Percentiles rank a stretch among this genome's conserved stretches.
Conservation (phyloP, 2,797 vertebrate genomes). For the Lagocephalus sceleratus region DNA sequence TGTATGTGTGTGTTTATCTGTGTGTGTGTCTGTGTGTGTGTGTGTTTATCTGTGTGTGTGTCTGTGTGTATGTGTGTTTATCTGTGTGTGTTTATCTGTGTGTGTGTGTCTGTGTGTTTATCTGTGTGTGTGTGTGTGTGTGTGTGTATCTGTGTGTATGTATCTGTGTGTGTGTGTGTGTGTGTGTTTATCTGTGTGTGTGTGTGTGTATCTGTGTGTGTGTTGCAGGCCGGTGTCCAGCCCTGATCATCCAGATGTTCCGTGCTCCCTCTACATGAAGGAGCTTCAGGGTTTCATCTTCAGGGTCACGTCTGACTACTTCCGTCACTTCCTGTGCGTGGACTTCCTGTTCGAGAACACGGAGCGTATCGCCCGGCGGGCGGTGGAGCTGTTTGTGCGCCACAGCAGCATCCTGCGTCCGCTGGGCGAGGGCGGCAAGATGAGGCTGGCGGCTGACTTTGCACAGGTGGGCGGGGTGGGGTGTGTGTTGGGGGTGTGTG, state of each 20-base stretch:
- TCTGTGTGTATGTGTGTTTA: too few species aligned
- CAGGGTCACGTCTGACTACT: slow-evolving; percentile 91
- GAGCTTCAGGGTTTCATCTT: slow-evolving; percentile 94
- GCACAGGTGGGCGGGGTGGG: slow-evolving; percentile 81
- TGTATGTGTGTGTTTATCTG: too few species aligned
- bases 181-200: background rate
- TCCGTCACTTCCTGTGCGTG: slow-evolving; percentile 87
- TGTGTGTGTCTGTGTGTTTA: background rate
- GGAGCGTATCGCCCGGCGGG: slow-evolving; percentile 86
- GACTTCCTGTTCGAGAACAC: slow-evolving; percentile 93
- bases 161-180: background rate
- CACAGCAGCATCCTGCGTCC: slow-evolving; percentile 88
- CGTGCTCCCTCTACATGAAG: slow-evolving; percentile 97
- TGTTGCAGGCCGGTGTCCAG: slow-evolving; percentile 75
- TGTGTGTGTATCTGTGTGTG: background rate
- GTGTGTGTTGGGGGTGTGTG: too few species aligned
- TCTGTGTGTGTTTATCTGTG: too few species aligned
- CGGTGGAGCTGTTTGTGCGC: slow-evolving; percentile 89
- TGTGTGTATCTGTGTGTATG: background rate
- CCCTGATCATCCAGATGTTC: slow-evolving; percentile 83
- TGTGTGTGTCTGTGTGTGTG: background rate
- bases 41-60: background rate
- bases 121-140: background rate
- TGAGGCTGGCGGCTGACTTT: slow-evolving; percentile 93
- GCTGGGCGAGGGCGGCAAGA: slow-evolving; percentile 92